Evolutionary conservation across 2,888 invertebrate genomes (phyloP), one percentile per base, ranked within the genome.

Genomic region (Cryptocheilus praepositus): DNA sequence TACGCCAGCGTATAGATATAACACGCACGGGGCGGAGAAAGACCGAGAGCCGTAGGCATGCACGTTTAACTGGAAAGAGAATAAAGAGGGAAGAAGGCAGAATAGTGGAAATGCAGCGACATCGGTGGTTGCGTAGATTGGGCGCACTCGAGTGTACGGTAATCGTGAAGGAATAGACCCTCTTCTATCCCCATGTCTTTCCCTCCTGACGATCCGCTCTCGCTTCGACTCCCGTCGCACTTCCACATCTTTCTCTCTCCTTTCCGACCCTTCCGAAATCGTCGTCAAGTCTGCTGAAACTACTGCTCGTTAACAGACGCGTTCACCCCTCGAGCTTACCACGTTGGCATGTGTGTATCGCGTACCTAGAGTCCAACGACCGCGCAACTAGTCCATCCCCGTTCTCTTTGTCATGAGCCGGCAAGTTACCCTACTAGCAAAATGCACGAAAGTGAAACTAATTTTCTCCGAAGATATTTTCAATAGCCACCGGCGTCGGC

Each of bases 111-210:
- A 79, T 70, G 66, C 74, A 55, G 45, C 69, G 65, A 56, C 36
- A 61, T 55, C 66, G 79, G 61, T 64, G 72, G 73, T 70, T 71
- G 71, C 71, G 77, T 77, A 82, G 76, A 84, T 84, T 81, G 79
- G 77, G 72, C 71, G 74, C 81, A 82, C 43, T 80, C 68, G 72
- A 71, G 82, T 83, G 81, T 82, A 68, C 63, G 76, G 76, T 83
- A 83, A 84, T 84, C 82, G 74, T 63, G 67, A 77, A 81, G 80
- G 79, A 80, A 83, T 81, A 80, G 78, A 58, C 49, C 57, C 64
- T 36, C 22, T 57, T 46, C 70, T 58, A 46, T 49, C 36, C 21
- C 51, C 62, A 68, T 56, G 25, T 43, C 18, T 25, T 56, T 63
- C 64, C 68, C 64, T 63, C 61, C 57, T 59, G 44, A 16, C 53